Conservation (phyloP, 1,140 invertebrate genomes). For the Anastrepha ludens region DNA sequence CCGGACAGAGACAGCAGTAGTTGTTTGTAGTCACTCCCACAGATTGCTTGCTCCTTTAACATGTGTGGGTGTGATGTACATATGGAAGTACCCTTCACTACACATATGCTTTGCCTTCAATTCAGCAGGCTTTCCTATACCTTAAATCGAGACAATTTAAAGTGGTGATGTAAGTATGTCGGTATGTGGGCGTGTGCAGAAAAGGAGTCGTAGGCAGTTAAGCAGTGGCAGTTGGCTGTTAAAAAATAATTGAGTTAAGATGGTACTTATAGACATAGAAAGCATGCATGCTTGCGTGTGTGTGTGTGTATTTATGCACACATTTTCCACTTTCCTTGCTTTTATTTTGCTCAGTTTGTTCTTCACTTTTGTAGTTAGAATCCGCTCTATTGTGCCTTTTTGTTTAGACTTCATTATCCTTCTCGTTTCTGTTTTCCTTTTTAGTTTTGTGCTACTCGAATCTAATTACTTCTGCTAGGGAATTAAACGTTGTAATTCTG, state of each 20-base stretch:
- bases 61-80: not conserved
- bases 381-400: not conserved
- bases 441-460: too few relatives aligned
- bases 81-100: not conserved
- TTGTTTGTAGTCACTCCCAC: not conserved
- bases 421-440: too few relatives aligned
- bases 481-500: too few relatives aligned
- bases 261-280: not conserved
- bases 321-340: not conserved
- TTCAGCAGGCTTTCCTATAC: not conserved
- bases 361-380: not conserved
- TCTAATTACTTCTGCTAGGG: not conserved
- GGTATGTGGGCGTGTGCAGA: not conserved
- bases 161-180: not conserved
- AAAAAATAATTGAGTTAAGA: conserved; percentile 1
- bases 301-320: not conserved
- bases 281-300: not conserved
- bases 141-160: not conserved
- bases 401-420: not conserved
- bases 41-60: not conserved
- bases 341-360: not conserved
- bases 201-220: not conserved
- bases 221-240: not conserved
- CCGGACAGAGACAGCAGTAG: not conserved
- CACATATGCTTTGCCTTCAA: not conserved